Base-by-base conservation (phyloP, 1,140 invertebrate species). In the Leptopilina clavipes region DNA sequence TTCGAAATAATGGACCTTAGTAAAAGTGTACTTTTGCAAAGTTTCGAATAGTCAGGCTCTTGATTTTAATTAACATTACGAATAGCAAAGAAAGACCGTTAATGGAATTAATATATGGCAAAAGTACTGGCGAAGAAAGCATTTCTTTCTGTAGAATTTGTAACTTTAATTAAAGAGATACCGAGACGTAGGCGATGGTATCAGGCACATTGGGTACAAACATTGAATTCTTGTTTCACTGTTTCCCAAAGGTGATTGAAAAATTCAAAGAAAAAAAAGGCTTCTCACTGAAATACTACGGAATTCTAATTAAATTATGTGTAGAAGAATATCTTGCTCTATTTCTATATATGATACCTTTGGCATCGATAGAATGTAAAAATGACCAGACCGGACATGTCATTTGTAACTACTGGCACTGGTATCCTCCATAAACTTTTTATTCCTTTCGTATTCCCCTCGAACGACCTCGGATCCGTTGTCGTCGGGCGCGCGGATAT, bases 91-190 rank as follows among this genome's bases (percentile, higher is more conserved):
- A 52, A 52, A 17, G 9, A 25, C 3, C 22, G 18, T 65, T 65
- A 65, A 65, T 65, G 56, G 11, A 65, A 65, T 65, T 31, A 31
- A 31, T 65, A 25, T 65, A 14, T 65, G 14, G 10, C 1, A 31
- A 12, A 65, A 65, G 10, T 31, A 22, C 11, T 31, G 56, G 2
- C 10, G 5, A 65, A 31, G 22, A 25, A 25, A 6, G 19, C 56
- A 25, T 65, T 5, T 14, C 19, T 25, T 19, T 22, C 12, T 25
- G 11, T 14, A 65, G 14, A 52, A 52, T 52, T 52, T 22, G 56
- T 18, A 25, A 65, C 56, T 65, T 65, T 65, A 65, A 65, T 65
- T 31, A 65, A 65, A 65, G 56, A 25, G 56, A 65, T 25, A 65
- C 56, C 11, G 19, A 25, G 56, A 31, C 22, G 8, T 17, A 3